phyloP scores from a whole-genome alignment of 2,113 vertebrate species.

The Pachyramphus minor region DNA sequence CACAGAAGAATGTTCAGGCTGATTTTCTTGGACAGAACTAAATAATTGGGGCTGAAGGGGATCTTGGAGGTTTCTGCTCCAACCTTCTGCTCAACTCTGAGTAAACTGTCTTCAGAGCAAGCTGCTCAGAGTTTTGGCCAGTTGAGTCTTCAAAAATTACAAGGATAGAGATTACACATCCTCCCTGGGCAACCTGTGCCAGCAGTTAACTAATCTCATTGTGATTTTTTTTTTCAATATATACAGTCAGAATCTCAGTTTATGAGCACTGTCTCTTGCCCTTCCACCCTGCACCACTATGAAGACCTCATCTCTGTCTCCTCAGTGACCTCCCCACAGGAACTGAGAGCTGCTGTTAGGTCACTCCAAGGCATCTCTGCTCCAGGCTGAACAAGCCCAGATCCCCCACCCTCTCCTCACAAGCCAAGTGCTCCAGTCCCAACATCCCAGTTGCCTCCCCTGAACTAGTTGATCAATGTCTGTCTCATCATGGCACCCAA shows the following conservation, averaged over 20 bases:
- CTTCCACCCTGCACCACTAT: neutral
- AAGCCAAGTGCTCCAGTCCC: neutral
- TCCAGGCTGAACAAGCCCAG: neutral
- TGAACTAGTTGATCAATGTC: neutral
- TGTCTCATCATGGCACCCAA: neutral
- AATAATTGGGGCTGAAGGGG: neutral
- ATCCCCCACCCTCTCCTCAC: neutral
- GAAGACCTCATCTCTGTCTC: neutral
- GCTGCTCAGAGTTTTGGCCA: neutral
- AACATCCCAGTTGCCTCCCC: neutral
- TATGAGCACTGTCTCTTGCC: neutral
- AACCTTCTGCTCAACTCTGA: neutral
- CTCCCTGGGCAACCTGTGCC: neutral
- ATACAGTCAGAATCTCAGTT: neutral
- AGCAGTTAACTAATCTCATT: neutral
- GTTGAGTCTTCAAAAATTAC: neutral
- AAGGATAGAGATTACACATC: neutral
- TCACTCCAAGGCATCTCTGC: neutral
- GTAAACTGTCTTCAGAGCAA: neutral
- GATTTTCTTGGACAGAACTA: neutral
- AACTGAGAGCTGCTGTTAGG: neutral
- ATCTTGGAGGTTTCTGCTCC: neutral
- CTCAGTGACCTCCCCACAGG: neutral
- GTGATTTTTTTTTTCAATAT: neutral
- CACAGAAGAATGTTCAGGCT: neutral